These are phyloP conservation scores for Drosophila tanythrix DNA, from an alignment of 2,888 invertebrate species.

Conservation along the genomic window DNA sequence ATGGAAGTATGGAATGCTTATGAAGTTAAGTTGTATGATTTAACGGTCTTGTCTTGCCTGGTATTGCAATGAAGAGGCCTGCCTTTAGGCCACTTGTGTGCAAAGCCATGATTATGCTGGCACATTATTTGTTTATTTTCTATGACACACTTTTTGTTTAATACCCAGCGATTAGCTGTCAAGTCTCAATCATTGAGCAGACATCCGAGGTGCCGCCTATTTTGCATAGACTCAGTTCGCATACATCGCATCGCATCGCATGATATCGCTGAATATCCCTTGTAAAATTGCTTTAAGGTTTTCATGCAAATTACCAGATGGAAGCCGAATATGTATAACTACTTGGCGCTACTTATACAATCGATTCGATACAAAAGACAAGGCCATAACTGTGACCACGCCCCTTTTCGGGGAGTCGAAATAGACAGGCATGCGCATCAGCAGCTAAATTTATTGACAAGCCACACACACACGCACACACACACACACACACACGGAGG, in stretches of 20 bases:
- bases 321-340: slow-evolving; percentile 7
- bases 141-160: slow-evolving; percentile 49
- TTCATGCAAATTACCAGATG: slow-evolving; percentile 39
- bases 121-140: slow-evolving; percentile 39
- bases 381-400: slow-evolving; percentile 31
- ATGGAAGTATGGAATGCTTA: background rate
- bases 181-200: slow-evolving; percentile 26
- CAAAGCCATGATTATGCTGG: slow-evolving; percentile 33
- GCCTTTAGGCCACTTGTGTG: background rate
- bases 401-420: slow-evolving; percentile 19
- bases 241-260: background rate
- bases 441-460: slow-evolving; percentile 57
- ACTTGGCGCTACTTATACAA: slow-evolving; percentile 38
- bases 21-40: background rate
- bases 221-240: slow-evolving; percentile 11
- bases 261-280: slow-evolving; percentile 13
- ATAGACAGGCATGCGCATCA: slow-evolving; percentile 25
- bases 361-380: slow-evolving; percentile 36
- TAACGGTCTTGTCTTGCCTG: background rate
- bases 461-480: slow-evolving; percentile 12
- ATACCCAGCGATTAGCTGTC: slow-evolving; percentile 45
- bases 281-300: slow-evolving; percentile 12
- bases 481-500: background rate
- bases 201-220: slow-evolving; percentile 31
- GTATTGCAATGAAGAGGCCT: background rate